phyloP scores from a whole-genome alignment of 2,113 vertebrate genomes.

The Alethe diademata region DNA sequence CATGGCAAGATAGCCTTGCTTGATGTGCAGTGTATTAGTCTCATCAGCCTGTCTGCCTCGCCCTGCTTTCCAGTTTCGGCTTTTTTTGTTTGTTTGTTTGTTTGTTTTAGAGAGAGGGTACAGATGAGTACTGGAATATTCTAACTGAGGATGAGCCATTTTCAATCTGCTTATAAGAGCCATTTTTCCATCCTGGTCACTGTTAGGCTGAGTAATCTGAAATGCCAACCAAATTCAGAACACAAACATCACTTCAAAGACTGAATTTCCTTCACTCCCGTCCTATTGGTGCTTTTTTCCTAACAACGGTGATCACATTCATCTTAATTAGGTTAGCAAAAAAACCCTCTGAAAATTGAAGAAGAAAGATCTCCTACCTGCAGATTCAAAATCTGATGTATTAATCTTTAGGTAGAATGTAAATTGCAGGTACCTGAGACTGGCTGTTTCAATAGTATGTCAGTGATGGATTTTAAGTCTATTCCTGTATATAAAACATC shows the following conservation, averaged over 20 bases:
- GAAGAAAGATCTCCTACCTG: not conserved
- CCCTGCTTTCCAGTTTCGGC: not conserved
- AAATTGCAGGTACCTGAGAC: not conserved
- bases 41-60: not conserved
- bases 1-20: not conserved
- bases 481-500: not conserved
- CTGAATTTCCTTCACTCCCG: not conserved
- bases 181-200: not conserved
- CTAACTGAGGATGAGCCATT: not conserved
- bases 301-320: not conserved
- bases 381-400: not conserved
- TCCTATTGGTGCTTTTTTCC: not conserved
- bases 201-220: not conserved
- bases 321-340: not conserved
- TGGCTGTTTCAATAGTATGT: not conserved
- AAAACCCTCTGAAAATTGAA: not conserved
- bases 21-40: not conserved
- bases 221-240: not conserved
- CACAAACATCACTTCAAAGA: not conserved
- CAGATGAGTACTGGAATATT: not conserved
- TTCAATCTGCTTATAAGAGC: not conserved
- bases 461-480: not conserved
- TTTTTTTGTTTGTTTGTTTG: not conserved
- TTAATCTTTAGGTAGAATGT: not conserved
- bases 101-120: not conserved